Evolutionary conservation across 2,113 vertebrate species (phyloP), one percentile per base, ranked within the genome.

Genomic region (Crypturellus undulatus): DNA sequence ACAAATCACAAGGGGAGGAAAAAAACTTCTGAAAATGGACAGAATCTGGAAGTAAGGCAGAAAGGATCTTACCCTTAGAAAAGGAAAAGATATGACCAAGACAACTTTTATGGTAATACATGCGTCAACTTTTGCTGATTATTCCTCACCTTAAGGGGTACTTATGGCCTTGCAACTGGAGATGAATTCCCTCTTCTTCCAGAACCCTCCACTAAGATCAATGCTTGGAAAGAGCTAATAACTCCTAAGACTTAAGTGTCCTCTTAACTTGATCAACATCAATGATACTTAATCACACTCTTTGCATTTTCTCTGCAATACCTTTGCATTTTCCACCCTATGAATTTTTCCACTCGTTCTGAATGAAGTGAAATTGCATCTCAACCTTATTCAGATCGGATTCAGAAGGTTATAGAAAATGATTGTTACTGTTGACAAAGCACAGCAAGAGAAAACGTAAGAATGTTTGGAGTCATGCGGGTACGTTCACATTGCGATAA

Each of bases 1-100:
- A 92, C 65, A 84, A 93, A 89, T 87, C 73, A 90, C 71, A 60
- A 43, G 13, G 47, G 69, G 24, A 45, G 42, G 3, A 84, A 75
- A 75, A 68, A 45, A 87, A 42, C 6, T 73, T 90, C 8, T 52
- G 40, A 78, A 87, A 86, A 72, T 0, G 40, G 54, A 87, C 83
- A 47, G 54, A 69, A 80, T 70, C 49, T 62, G 76, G 30, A 81
- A 42, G 47, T 78, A 58, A 70, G 0, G 10, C 18, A 75, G 47
- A 91, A 96, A 81, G 10, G 36, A 86, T 65, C 42, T 90, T 76
- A 60, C 60, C 32, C 84, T 36, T 58, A 34, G 38, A 76, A 95
- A 95, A 85, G 21, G 8, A 75, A 78, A 85, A 95, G 17, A 17
- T 75, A 86, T 36, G 67, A 43, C 43, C 43, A 81, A 49, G 54